These are phyloP conservation scores for Rotaria sp. DNA, from an alignment of 2,888 invertebrate species.

Conservation along the genomic window DNA sequence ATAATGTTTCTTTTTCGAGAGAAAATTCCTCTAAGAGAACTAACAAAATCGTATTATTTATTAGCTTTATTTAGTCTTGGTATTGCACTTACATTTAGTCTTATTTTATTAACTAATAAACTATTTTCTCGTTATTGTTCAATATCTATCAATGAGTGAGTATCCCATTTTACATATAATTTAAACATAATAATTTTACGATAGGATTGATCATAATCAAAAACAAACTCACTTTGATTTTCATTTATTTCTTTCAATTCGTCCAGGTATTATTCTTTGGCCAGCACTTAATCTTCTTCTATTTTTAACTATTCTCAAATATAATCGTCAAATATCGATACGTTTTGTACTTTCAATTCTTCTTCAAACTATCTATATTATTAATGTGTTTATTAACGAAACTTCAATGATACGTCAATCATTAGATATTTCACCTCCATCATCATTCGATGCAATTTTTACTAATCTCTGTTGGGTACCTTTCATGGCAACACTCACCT, in stretches of 20 bases:
- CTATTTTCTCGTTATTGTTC: neutral
- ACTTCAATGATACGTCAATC: neutral
- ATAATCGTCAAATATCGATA: conserved; percentile 9
- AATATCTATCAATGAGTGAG: neutral
- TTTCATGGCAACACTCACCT: neutral
- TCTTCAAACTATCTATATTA: conserved; percentile 1
- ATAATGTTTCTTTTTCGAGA: neutral
- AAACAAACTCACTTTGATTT: conserved; percentile 10
- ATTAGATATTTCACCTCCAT: neutral
- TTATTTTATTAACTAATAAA: conserved; percentile 9
- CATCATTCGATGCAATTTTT: neutral
- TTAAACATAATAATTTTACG: neutral
- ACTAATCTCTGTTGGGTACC: conserved; percentile 23
- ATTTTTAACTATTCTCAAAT: neutral
- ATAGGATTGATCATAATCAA: neutral
- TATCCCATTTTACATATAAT: neutral
- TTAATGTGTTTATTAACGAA: conserved; percentile 1
- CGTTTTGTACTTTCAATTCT: neutral
- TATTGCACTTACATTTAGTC: neutral
- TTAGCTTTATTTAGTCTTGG: conserved; percentile 10
- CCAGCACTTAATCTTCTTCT: neutral
- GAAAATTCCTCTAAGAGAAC: neutral
- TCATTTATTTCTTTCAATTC: neutral
- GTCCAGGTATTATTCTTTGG: conserved; percentile 20
- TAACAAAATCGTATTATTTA: neutral